Evolutionary conservation across 2,113 vertebrate genomes (phyloP).

Genomic region (Elephantulus edwardii): DNA sequence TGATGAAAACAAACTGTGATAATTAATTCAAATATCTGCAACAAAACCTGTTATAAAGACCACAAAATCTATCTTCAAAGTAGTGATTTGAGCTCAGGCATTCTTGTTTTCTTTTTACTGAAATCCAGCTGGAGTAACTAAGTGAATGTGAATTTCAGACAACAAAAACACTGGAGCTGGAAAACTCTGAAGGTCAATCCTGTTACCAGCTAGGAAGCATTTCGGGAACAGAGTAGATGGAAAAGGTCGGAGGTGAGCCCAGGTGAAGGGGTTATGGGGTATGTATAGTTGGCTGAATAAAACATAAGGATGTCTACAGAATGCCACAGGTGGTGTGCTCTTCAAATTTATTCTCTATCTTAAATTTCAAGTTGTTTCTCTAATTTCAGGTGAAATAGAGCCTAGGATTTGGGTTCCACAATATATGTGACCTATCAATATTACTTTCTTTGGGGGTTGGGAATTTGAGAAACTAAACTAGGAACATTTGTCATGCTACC

Average conservation of each 20-base stretch:
- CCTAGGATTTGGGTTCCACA: background rate
- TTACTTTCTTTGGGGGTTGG: background rate
- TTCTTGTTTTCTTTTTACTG: background rate
- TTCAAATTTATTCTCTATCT: background rate
- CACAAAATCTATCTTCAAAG: slow-evolving; percentile 38
- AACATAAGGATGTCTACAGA: background rate
- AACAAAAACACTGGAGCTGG: slow-evolving; percentile 28
- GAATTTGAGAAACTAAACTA: background rate
- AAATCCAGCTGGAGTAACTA: slow-evolving; percentile 36
- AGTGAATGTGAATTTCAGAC: slow-evolving; percentile 23
- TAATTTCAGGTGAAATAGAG: background rate
- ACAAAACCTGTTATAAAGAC: background rate
- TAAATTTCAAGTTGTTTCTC: background rate
- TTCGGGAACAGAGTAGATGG: slow-evolving; percentile 40
- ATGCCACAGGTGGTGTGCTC: background rate
- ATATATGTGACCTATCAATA: background rate
- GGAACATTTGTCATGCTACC: background rate
- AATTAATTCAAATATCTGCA: slow-evolving; percentile 51
- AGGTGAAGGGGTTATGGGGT: background rate
- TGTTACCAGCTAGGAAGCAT: background rate
- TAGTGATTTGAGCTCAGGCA: background rate
- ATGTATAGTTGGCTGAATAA: background rate
- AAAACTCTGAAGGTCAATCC: slow-evolving; percentile 10
- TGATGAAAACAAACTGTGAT: slow-evolving; percentile 50
- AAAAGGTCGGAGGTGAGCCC: background rate